These are phyloP conservation scores for Aphrophora alni DNA, from an alignment of 2,888 invertebrate genomes.

Conservation along the genomic window DNA sequence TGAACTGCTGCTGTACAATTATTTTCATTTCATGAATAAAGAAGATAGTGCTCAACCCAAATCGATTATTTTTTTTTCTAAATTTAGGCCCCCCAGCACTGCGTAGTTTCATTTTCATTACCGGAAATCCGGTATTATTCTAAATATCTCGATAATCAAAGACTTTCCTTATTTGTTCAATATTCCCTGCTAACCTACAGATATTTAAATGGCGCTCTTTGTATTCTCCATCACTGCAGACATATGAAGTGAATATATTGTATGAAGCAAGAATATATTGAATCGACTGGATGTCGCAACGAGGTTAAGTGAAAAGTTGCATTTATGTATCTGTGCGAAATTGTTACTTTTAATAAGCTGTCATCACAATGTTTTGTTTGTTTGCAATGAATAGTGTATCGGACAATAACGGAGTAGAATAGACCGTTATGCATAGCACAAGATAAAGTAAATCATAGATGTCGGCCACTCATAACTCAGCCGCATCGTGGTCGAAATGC, in stretches of 20 bases:
- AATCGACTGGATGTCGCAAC: not conserved
- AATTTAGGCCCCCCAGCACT: too few relatives aligned
- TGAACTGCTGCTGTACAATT: too few relatives aligned
- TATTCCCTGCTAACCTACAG: not conserved
- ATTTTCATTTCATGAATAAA: too few relatives aligned
- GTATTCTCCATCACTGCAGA: not conserved
- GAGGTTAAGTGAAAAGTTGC: not conserved
- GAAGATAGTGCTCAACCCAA: too few relatives aligned
- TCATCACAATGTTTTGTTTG: not conserved
- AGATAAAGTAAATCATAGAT: not conserved
- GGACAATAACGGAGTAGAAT: not conserved
- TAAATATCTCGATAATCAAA: too few relatives aligned
- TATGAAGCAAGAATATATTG: too few relatives aligned
- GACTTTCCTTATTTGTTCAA: too few relatives aligned
- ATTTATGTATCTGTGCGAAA: conserved; percentile 9
- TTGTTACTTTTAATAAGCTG: conserved; percentile 6
- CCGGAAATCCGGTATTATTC: too few relatives aligned
- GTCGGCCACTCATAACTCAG: not conserved
- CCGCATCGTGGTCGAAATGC: too few relatives aligned
- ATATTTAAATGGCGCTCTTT: not conserved
- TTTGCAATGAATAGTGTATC: not conserved
- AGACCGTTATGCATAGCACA: not conserved
- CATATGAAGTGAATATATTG: too few relatives aligned
- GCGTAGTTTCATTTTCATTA: too few relatives aligned
- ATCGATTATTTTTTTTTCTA: too few relatives aligned